These are phyloP conservation scores for Artibeus jamaicensis DNA, from an alignment of 2,797 vertebrate genomes.

Conservation along the genomic window DNA sequence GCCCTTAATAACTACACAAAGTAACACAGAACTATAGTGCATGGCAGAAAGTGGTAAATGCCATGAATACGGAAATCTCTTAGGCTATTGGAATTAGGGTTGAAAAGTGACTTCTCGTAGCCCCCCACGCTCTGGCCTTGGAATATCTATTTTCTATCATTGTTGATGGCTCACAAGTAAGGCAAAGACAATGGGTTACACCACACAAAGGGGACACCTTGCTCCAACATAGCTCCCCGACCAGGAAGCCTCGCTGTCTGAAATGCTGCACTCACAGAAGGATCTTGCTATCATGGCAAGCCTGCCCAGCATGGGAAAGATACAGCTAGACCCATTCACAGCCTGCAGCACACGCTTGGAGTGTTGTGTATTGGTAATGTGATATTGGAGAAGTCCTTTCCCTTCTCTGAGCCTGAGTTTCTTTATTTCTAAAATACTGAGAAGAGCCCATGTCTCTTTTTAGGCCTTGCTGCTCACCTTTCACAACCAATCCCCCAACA, in stretches of 20 bases:
- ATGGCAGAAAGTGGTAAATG: not conserved
- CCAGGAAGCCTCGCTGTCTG: not conserved
- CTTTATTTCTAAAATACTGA: not conserved
- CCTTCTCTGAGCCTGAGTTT: not conserved
- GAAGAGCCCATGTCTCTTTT: not conserved
- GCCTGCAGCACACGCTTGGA: not conserved
- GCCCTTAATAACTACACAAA: not conserved
- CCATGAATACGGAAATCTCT: not conserved
- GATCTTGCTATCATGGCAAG: not conserved
- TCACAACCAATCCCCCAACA: not conserved
- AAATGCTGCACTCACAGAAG: not conserved
- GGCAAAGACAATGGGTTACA: not conserved
- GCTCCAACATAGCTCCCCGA: not conserved
- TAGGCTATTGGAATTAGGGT: not conserved
- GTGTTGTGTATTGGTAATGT: not conserved
- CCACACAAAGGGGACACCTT: not conserved
- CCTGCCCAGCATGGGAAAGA: not conserved
- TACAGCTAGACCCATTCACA: not conserved
- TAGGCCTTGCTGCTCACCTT: not conserved
- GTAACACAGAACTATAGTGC: not conserved
- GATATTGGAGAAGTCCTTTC: not conserved
- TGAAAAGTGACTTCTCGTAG: not conserved
- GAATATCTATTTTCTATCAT: not conserved
- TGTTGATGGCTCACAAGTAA: not conserved
- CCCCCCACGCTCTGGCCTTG: not conserved